Base-by-base conservation (phyloP, 2,797 vertebrate species). In the Naso thynnoides region DNA sequence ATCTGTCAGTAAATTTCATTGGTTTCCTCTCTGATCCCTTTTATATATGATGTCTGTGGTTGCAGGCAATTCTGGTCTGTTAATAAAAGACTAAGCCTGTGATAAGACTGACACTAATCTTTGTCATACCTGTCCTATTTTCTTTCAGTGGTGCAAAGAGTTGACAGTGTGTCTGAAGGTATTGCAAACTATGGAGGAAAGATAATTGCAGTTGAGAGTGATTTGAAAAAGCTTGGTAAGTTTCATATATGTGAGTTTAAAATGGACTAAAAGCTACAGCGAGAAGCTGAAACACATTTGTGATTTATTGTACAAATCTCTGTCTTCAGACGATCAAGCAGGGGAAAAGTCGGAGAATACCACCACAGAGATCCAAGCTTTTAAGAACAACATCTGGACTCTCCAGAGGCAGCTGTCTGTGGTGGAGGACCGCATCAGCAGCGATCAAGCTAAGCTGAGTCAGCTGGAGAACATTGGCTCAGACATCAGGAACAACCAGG, bases 141-240 rank as follows among this genome's bases (percentile, higher is more conserved):
- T 19, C 65, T 73, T 90, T 62, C 89, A 99, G 97, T 99, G 94
- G 97, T 99, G 86, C 96, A 98, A 91, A 97, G 94, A 94, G 96
- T 99, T 86, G 96, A 99, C 92, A 96, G 89, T 73, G 97, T 98
- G 73, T 96, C 96, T 78, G 95, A 95, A 90, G 97, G 96, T 75
- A 95, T 99, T 85, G 96, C 96, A 86, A 95, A 92, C 83, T 98
- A 97, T 52, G 94, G 95, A 78, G 96, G 96, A 75, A 98, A 98
- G 93, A 96, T 99, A 70, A 93, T 86, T 56, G 95, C 95, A 49
- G 96, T 99, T 83, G 96, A 98, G 87, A 95, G 89, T 2, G 95
- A 94, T 89, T 92, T 98, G 87, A 97, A 97, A 90, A 97, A 97
- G 92, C 90, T 99, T 73, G 96, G 98, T 99, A 95, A 95, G 93